phyloP scores from a whole-genome alignment of 2,113 vertebrate species.

The Grantiella picta region DNA sequence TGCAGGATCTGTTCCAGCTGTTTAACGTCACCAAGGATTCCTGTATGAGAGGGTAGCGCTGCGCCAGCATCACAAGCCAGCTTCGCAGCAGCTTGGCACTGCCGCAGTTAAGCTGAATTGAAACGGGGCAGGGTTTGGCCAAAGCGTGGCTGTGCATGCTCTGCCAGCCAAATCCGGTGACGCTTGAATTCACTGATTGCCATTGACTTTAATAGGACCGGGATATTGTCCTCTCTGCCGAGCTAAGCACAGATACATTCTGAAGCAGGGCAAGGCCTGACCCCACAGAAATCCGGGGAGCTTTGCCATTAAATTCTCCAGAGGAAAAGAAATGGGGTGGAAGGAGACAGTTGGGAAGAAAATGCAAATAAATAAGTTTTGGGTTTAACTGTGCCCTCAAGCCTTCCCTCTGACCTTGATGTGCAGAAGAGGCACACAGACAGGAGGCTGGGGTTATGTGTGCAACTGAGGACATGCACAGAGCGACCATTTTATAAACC shows the following conservation, averaged over 20 bases:
- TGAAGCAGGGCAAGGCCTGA: not conserved
- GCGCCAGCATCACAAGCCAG: not conserved
- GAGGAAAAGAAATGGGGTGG: not conserved
- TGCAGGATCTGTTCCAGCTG: slow-evolving; percentile 7
- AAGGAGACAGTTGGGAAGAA: not conserved
- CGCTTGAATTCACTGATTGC: not conserved
- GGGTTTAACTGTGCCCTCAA: not conserved
- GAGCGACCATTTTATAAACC: slow-evolving; percentile 11
- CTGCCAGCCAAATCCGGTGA: slow-evolving; percentile 15
- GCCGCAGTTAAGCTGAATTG: not conserved
- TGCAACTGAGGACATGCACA: not conserved
- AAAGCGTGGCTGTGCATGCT: not conserved
- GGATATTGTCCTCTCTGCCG: not conserved
- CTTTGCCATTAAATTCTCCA: not conserved
- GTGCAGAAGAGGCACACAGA: not conserved
- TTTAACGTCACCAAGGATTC: slow-evolving; percentile 27
- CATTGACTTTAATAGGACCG: not conserved
- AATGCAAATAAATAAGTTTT: not conserved
- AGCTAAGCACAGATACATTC: not conserved
- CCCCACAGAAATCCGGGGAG: not conserved
- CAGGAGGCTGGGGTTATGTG: not conserved
- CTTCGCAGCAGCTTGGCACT: not conserved
- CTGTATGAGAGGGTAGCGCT: not conserved
- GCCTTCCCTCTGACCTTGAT: not conserved
- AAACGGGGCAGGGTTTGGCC: slow-evolving; percentile 6